Evolutionary conservation across 2,113 vertebrate species (phyloP), one percentile per base, ranked within the genome.

Genomic region (Chaetorhynchus papuensis): DNA sequence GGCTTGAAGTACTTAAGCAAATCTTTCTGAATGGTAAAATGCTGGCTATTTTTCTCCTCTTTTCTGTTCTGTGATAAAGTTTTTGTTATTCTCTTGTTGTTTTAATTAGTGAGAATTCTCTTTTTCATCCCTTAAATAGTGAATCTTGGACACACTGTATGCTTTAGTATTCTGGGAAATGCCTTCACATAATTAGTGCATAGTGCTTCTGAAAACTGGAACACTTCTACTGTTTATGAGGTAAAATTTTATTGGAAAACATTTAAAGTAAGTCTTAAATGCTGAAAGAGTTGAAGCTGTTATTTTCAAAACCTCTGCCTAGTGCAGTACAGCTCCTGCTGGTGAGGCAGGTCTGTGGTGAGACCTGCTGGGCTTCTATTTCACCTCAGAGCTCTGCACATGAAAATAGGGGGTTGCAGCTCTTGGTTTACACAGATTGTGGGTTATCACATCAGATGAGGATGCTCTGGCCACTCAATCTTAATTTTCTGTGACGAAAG

Each of bases 1-100:
- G 70, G n/a, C 79, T 94, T 95, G 63, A 92, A 96, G 91, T 93
- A 53, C 66, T 90, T 84, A 84, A 85, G n/a, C 42, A 66, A 56
- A 91, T 61, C 37, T 83, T 92, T 95, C 74, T 87, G 90, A 95
- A 86, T 37, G 79, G 75, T 78, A 93, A 94, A 96, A 95, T 47
- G 31, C 20, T 79, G 33, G 37, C n/a, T 92, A 87, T 59, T 95
- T 59, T 80, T 83, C 33, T 84, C 30, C 66, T 91, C 6, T 10
- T 21, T 92, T 84, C 56, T 76, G 41, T 70, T 72, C 50, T 57
- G 65, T 94, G 79, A 72, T 66, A 89, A 78, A 63, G 18, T 11
- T 45, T 93, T 88, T 83, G 13, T 78, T 89, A 71, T 83, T 87
- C 87, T 35, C 27, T 47, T 65, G 49, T n/a, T 68, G 9, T 57